phyloP scores from a whole-genome alignment of 2,113 vertebrate genomes.

The Okapia johnstoni region DNA sequence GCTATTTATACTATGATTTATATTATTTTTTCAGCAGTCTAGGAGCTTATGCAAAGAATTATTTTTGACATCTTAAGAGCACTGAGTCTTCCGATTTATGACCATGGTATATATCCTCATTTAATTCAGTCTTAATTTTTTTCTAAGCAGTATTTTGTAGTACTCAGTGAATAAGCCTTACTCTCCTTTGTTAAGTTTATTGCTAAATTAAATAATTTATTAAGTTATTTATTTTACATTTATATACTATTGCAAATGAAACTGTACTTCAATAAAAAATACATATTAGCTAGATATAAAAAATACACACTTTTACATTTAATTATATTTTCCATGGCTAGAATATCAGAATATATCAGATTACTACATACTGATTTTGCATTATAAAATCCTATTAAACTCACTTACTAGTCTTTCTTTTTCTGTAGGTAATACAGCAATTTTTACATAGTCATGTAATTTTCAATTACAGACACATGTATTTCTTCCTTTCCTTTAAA shows the following conservation, averaged over 20 bases:
- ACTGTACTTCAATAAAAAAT: background rate
- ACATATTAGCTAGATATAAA: background rate
- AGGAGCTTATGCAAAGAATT: background rate
- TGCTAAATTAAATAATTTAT: background rate
- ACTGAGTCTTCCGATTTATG: background rate
- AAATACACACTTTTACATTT: background rate
- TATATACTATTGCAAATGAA: background rate
- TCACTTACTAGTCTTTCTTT: background rate
- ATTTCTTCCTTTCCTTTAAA: background rate
- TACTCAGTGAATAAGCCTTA: background rate
- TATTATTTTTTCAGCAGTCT: background rate
- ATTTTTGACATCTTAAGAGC: background rate
- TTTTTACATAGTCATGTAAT: background rate
- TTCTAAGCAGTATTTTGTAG: background rate
- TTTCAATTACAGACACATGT: background rate
- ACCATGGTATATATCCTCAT: background rate
- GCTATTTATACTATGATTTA: background rate
- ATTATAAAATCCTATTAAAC: background rate
- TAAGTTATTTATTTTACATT: background rate
- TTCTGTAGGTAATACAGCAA: background rate
- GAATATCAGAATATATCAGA: background rate
- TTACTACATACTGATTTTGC: background rate
- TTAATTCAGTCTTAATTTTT: background rate
- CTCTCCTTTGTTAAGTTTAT: background rate
- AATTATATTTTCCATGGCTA: background rate